Evolutionary conservation across 2,113 vertebrate genomes (phyloP).

Genomic region (Tupaia tana): DNA sequence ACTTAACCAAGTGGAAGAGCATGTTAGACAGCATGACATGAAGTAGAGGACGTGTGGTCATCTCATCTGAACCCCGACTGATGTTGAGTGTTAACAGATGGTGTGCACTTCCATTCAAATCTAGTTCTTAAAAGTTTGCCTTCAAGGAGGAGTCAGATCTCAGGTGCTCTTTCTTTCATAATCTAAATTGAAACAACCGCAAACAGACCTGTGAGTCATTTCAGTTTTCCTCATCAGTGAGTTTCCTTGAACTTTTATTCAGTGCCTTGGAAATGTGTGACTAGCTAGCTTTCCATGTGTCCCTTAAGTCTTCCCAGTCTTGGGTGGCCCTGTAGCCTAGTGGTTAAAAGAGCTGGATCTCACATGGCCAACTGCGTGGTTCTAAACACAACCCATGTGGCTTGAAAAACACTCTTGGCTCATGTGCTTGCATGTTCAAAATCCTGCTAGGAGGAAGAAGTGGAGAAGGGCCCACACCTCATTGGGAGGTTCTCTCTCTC

Average conservation of each 20-base stretch:
- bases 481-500: too few species aligned
- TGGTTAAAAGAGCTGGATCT: too few species aligned
- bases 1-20: conserved; percentile 50
- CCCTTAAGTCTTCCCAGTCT: not conserved
- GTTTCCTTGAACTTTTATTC: not conserved
- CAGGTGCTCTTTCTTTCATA: not conserved
- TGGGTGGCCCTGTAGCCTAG: too few species aligned
- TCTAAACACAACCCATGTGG: too few species aligned
- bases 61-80: not conserved
- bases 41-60: not conserved
- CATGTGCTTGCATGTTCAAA: too few species aligned
- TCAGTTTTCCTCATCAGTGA: not conserved
- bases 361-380: too few species aligned
- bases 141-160: conserved; percentile 39
- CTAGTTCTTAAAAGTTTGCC: not conserved
- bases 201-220: not conserved
- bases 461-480: too few species aligned
- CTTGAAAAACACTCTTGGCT: too few species aligned
- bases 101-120: not conserved
- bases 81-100: not conserved
- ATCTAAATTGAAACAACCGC: not conserved
- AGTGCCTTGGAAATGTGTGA: not conserved
- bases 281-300: not conserved
- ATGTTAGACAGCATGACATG: not conserved
- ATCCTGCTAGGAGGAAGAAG: too few species aligned